Base-by-base conservation (phyloP, 2,113 vertebrate genomes). In the Rhinogobius similis region DNA sequence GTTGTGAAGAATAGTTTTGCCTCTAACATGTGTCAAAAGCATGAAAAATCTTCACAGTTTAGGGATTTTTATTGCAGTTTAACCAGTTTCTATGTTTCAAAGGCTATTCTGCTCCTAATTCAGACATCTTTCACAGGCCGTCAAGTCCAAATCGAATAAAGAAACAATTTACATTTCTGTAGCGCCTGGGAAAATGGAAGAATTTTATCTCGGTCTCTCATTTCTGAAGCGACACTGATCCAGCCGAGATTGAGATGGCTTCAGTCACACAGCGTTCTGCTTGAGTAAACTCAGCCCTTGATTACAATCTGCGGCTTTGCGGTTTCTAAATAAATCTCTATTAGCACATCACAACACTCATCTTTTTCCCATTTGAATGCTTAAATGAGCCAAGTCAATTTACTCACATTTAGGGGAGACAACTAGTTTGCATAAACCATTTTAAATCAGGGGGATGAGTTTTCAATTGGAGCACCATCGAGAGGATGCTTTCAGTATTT, bases 261-360 rank as follows among this genome's bases (percentile, higher is more conserved):
- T 79, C 59, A 64, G 56, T 71, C 72, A 43, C 67, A 67, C 53
- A 44, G 23, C 29, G 53, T 78, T 55, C 61, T 61, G 64, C 46
- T 63, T 41, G 18, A 41, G 36, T 27, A 75, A 69, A 87, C 66
- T 82, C 61, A 80, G 62, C 10, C 2, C 61, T 62, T 63, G 82
- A 84, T 78, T 44, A 67, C 65, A 75, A 81, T 55, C 66, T 67
- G 76, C 66, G 81, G 68, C 69, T 39, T 68, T 13, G 62, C 66
- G 24, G 58, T 74, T 70, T 70, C 59, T 65, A 78, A 65, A 82
- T 79, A 68, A 81, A 84, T 80, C 79, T 78, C 72, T 18, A 76
- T 77, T 53, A 63, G 36, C 44, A 81, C 69, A 78, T 52, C 43
- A 41, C 68, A 78, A 62, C 43, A 46, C 68, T 53, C 56, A 53